Evolutionary conservation across 1,140 invertebrate species (phyloP).

Genomic region (Caenorhabditis tropicalis): DNA sequence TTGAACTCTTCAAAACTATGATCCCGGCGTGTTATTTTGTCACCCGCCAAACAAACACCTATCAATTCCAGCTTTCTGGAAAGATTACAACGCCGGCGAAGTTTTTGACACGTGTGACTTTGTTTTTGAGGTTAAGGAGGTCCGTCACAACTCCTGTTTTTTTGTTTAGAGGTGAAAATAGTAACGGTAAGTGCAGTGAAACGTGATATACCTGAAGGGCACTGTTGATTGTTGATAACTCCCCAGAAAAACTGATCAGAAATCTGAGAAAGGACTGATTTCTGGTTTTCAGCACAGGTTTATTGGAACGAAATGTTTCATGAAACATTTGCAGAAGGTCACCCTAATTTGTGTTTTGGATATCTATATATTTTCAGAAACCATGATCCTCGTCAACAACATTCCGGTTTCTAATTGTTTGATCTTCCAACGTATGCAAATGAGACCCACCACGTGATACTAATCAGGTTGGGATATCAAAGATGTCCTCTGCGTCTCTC

Average conservation of each 20-base stretch:
- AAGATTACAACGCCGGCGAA: not conserved
- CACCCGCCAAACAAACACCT: conserved; percentile 20
- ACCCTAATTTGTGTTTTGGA: not conserved
- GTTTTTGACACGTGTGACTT: not conserved
- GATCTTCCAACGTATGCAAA: conserved; percentile 20
- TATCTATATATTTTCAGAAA: too few species aligned
- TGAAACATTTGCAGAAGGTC: not conserved
- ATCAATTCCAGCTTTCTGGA: not conserved
- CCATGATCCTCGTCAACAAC: not conserved
- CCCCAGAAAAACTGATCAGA: not conserved
- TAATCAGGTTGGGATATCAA: not conserved
- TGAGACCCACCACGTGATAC: conserved; percentile 6
- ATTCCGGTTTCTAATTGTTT: conserved; percentile 6
- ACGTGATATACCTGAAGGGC: not conserved
- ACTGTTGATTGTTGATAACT: conserved; percentile 11
- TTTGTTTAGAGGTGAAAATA: not conserved
- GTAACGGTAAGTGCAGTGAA: not conserved
- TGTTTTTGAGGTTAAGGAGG: conserved; percentile 17
- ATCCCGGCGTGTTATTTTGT: not conserved
- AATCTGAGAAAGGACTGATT: not conserved
- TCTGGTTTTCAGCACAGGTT: not conserved
- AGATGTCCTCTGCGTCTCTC: not conserved
- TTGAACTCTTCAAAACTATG: too few species aligned
- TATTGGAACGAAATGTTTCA: not conserved
- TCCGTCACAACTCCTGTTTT: not conserved